Evolutionary conservation across 1,140 invertebrate genomes (phyloP).

Genomic region (Heterodera carotae): DNA sequence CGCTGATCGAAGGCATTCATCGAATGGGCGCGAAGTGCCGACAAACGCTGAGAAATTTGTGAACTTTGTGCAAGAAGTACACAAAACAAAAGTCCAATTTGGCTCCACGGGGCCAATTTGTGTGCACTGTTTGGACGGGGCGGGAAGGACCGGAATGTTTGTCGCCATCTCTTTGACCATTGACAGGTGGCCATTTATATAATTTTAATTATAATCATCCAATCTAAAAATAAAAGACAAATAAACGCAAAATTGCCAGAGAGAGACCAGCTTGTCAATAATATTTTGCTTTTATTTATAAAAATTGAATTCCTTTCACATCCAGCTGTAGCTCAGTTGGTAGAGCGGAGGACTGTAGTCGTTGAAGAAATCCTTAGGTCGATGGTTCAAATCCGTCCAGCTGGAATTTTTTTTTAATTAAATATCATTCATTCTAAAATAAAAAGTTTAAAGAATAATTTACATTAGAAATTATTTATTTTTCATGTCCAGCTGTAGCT

Average conservation of each 20-base stretch:
- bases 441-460: neutral
- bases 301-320: neutral
- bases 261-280: neutral
- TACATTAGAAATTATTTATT: neutral
- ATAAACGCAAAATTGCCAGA: too few species aligned
- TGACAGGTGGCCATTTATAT: conserved; percentile 75
- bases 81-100: conserved; percentile 99
- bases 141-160: conserved; percentile 90
- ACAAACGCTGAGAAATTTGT: conserved; percentile 97
- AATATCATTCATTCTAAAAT: too few species aligned
- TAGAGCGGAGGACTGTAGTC: conserved; percentile 60
- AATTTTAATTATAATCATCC: too few species aligned
- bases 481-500: conserved; percentile 37
- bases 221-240: too few species aligned
- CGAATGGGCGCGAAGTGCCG: conserved; percentile 75
- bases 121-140: conserved; percentile 86
- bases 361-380: conserved; percentile 16
- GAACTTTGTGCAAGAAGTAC: conserved; percentile 77
- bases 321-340: conserved; percentile 52
- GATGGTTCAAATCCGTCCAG: conserved; percentile 29
- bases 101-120: conserved; percentile 98
- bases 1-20: conserved; percentile 69
- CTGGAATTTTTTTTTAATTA: conserved; percentile 17
- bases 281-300: neutral
- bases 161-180: conserved; percentile 96